A percentile compares a stretch with the other conserved stretches of the same genome.
Evolutionary conservation across 2,797 vertebrate species (phyloP).

Genomic region (Pseudochirops cupreus): DNA sequence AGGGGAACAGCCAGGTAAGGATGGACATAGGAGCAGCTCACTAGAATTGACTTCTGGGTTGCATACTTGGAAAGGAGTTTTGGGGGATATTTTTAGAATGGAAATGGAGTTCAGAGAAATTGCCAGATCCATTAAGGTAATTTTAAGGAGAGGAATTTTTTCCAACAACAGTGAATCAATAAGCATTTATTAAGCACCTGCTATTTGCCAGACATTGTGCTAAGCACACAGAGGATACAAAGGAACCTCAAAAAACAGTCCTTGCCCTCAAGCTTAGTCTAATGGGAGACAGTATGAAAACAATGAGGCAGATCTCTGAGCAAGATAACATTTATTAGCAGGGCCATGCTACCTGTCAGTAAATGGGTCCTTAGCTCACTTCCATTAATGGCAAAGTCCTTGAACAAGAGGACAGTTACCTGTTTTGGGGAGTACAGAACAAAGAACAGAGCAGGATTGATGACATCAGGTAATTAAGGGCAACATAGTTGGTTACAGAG

Average conservation of each 20-base stretch:
- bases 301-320: neutral
- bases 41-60: neutral
- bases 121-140: neutral
- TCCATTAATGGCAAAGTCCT: neutral
- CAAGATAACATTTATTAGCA: neutral
- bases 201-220: neutral
- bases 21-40: neutral
- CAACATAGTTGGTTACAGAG: neutral
- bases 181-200: neutral
- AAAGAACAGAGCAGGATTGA: neutral
- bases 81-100: conserved; percentile 22
- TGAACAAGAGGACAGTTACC: neutral
- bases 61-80: conserved; percentile 26
- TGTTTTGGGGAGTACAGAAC: neutral
- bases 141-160: conserved; percentile 2
- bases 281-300: neutral
- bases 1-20: neutral
- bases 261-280: neutral
- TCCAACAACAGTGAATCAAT: neutral
- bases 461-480: neutral
- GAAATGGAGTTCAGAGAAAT: neutral
- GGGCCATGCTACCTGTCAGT: neutral
- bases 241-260: neutral
- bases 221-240: neutral
- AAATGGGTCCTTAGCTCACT: neutral